Base-by-base conservation (phyloP, 2,888 invertebrate genomes). In the Cybosia mesomella region DNA sequence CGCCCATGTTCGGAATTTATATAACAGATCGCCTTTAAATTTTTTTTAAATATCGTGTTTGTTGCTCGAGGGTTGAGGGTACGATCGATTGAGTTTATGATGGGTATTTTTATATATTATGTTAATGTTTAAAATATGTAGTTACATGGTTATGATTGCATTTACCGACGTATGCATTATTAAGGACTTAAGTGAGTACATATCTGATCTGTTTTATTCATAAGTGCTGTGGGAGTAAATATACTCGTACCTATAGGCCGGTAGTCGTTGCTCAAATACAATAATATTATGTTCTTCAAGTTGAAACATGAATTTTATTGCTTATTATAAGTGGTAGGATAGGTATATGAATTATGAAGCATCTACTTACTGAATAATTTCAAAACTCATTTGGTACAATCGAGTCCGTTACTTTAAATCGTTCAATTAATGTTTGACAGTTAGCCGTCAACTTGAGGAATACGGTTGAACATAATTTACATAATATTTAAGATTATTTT, bases 61-160 rank as follows among this genome's bases (percentile, higher is more conserved):
- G 88, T 90, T 85, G 92, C 92, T 92, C 78, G 87, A 88, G 92
- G 93, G 92, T 90, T 87, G 88, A 85, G 84, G 86, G 87, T 83
- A 73, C 77, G 66, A 87, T 89, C 90, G 90, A 91, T 92, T 87
- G 85, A 83, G 85, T 87, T 91, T 91, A 92, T 90, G 88, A 91
- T 89, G 88, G 89, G 85, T 89, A 91, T 91, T 93, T 88, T 92
- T 90, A 89, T 89, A 91, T 89, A 86, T 89, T 91, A 92, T 91
- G 92, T 88, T 89, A 91, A 92, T 89, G 83, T 82, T 86, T 85
- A 89, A 91, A 92, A 91, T 90, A 87, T 83, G 88, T 85, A 89
- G 88, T 85, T 88, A 87, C 84, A 80, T 67, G 82, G 76, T 79
- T 81, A 84, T 82, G 82, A 84, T 83, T 83, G 77, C 83, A 76